A percentile compares a stretch with the other conserved stretches of the same genome.
Evolutionary conservation across 2,888 invertebrate genomes (phyloP).

Genomic region (Myopa testacea): DNA sequence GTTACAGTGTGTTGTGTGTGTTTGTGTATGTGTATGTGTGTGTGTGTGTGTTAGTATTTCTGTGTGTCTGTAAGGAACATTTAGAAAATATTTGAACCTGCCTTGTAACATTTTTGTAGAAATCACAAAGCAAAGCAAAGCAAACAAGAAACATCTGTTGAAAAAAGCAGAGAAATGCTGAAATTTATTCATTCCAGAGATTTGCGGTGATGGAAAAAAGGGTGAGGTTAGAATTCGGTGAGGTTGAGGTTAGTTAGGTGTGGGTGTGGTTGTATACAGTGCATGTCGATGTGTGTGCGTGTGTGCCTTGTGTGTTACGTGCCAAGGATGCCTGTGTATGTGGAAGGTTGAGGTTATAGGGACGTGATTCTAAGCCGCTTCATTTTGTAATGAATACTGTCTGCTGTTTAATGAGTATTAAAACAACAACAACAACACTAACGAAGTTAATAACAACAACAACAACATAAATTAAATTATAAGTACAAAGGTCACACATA

Average conservation of each 20-base stretch:
- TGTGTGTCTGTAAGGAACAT: background rate
- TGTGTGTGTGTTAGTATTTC: background rate
- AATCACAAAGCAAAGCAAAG: background rate
- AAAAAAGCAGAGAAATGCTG: background rate
- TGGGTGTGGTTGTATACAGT: slow-evolving; percentile 28
- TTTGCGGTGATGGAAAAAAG: no score
- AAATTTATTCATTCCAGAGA: background rate
- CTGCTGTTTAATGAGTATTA: background rate
- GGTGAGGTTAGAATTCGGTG: no score
- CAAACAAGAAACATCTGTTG: background rate
- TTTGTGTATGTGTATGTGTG: slow-evolving; percentile 32
- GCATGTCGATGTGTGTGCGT: slow-evolving; percentile 43
- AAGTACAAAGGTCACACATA: slow-evolving; percentile 42
- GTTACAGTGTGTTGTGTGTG: slow-evolving; percentile 6
- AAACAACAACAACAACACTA: background rate
- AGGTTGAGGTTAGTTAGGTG: background rate
- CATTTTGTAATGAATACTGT: no score
- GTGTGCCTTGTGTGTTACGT: slow-evolving; percentile 24
- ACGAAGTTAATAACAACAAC: background rate
- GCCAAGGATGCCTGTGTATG: no score
- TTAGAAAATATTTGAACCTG: background rate
- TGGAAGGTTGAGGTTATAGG: no score
- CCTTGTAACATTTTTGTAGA: background rate
- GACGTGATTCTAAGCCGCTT: no score
- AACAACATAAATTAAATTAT: slow-evolving; percentile 56